A percentile compares a stretch with the other conserved stretches of the same genome.
phyloP scores from a whole-genome alignment of 1,140 invertebrate genomes.

The Probaryconus sp. region DNA sequence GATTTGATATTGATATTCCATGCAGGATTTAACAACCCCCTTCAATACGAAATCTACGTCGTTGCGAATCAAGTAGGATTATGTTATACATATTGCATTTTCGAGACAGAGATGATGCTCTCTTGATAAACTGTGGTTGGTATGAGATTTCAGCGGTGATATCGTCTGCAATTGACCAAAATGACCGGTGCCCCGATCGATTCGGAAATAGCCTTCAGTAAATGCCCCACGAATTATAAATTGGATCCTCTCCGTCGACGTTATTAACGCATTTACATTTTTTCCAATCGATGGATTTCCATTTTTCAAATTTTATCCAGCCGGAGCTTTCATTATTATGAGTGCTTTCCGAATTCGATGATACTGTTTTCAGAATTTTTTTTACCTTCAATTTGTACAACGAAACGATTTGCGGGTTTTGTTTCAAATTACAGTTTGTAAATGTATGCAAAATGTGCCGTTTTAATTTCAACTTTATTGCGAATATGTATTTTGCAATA shows the following conservation, averaged over 20 bases:
- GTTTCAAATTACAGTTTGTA: too few relatives aligned
- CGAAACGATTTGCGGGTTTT: too few relatives aligned
- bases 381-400: too few relatives aligned
- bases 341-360: too few relatives aligned
- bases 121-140: constrained; percentile 35
- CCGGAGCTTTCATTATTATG: too few relatives aligned
- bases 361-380: too few relatives aligned
- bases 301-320: background rate
- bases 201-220: constrained; percentile 34
- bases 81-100: constrained; percentile 47
- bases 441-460: too few relatives aligned
- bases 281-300: constrained; percentile 13
- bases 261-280: constrained; percentile 24
- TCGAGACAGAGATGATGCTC: constrained; percentile 34
- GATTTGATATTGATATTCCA: constrained; percentile 51
- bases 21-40: constrained; percentile 37
- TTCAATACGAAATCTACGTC: constrained; percentile 42
- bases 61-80: constrained; percentile 47
- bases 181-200: constrained; percentile 29
- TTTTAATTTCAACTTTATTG: too few relatives aligned
- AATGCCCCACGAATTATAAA: constrained; percentile 34
- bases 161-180: constrained; percentile 35
- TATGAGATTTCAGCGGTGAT: constrained; percentile 27
- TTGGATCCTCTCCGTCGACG: constrained; percentile 10
- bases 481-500: too few relatives aligned